These are phyloP conservation scores for Aphelinus certus DNA, from an alignment of 1,140 invertebrate species.

Conservation along the genomic window DNA sequence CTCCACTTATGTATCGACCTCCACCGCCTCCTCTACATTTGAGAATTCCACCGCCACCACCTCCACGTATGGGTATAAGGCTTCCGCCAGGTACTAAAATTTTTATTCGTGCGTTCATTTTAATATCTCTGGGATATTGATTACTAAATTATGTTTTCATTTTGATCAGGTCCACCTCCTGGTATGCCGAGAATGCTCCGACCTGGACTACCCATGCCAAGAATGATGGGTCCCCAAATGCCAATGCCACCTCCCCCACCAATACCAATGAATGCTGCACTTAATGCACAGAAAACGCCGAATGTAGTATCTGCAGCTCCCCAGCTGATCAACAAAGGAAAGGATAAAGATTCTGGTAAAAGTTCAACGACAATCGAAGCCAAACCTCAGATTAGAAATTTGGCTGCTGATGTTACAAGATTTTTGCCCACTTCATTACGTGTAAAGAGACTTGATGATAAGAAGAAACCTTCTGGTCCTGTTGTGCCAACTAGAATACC, in stretches of 20 bases:
- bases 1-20: slow-evolving; percentile 59
- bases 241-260: slow-evolving; percentile 65
- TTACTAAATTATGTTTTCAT: slow-evolving; percentile 5
- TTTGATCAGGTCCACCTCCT: slow-evolving; percentile 62
- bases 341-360: slow-evolving; percentile 70
- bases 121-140: slow-evolving; percentile 1
- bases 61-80: slow-evolving; percentile 61
- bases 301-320: slow-evolving; percentile 85
- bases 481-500: slow-evolving; percentile 60
- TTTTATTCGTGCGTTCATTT: slow-evolving; percentile 24
- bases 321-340: slow-evolving; percentile 74
- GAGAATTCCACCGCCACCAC: slow-evolving; percentile 70
- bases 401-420: slow-evolving; percentile 93
- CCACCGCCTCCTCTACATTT: slow-evolving; percentile 64
- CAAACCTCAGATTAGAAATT: slow-evolving; percentile 93
- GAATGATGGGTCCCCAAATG: slow-evolving; percentile 68
- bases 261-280: slow-evolving; percentile 44
- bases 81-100: slow-evolving; percentile 60
- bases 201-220: slow-evolving; percentile 67
- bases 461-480: slow-evolving; percentile 63
- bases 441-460: slow-evolving; percentile 85
- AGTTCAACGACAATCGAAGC: slow-evolving; percentile 88
- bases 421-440: slow-evolving; percentile 93
- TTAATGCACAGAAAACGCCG: slow-evolving; percentile 67
- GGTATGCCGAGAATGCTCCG: slow-evolving; percentile 69